Evolutionary conservation across 2,888 invertebrate species (phyloP).

Genomic region (Agrochola macilenta): DNA sequence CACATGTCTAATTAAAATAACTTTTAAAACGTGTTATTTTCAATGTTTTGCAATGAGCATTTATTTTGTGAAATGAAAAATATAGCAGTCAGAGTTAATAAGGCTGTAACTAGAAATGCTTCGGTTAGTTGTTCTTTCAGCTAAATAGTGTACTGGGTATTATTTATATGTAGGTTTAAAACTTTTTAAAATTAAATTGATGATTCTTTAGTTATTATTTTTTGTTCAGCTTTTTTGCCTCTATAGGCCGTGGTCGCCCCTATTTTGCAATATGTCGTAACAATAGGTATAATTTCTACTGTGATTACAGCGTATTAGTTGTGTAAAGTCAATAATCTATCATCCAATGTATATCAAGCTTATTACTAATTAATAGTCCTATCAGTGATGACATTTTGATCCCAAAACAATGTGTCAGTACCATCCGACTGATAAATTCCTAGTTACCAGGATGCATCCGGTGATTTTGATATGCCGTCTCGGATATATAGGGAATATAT

Average conservation of each 20-base stretch:
- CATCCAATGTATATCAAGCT: not conserved
- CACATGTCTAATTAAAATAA: slow-evolving; percentile 19
- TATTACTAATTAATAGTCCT: not conserved
- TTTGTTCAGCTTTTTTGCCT: not conserved
- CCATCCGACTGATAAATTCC: not conserved
- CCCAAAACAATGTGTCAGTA: not conserved
- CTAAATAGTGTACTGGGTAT: not conserved
- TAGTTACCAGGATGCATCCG: not conserved
- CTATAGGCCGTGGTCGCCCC: not conserved
- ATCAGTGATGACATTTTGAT: not conserved
- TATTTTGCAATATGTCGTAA: not conserved
- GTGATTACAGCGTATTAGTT: not conserved
- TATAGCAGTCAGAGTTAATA: not conserved
- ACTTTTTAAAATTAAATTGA: too few species aligned
- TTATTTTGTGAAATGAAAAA: not conserved
- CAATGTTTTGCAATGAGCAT: slow-evolving; percentile 12
- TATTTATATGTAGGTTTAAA: not conserved
- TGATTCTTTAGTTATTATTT: too few species aligned
- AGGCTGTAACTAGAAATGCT: not conserved
- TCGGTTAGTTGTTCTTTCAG: not conserved
- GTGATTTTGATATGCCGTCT: too few species aligned
- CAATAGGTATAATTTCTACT: not conserved
- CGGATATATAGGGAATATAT: not conserved
- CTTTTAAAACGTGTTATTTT: slow-evolving; percentile 5
- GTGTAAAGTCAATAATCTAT: not conserved